Conservation (phyloP, 2,888 invertebrate genomes). For the Drosophila limbata region DNA sequence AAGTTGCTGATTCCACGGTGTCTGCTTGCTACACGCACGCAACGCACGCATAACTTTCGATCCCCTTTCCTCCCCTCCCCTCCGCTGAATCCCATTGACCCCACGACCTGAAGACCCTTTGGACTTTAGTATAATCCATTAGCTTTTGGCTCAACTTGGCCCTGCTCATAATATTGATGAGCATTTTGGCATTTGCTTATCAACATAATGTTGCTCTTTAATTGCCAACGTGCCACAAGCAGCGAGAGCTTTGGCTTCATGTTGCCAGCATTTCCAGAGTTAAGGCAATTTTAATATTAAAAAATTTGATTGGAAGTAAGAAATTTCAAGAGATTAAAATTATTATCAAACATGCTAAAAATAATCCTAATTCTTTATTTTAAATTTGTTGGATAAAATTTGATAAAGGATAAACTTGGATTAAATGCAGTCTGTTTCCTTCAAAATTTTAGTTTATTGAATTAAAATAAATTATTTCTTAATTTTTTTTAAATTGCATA, state of each 20-base stretch:
- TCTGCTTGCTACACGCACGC: conserved; percentile 41
- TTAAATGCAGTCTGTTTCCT: no score
- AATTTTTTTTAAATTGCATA: no score
- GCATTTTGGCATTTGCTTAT: conserved; percentile 16
- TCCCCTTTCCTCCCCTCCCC: background rate
- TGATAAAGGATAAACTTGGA: no score
- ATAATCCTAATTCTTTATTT: no score
- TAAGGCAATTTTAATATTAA: background rate
- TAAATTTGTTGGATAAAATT: no score
- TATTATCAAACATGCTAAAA: no score
- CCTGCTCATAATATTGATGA: conserved; percentile 47
- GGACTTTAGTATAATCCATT: conserved; percentile 53
- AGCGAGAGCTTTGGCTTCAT: background rate
- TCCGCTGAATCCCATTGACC: background rate
- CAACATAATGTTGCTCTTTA: conserved; percentile 25
- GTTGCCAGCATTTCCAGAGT: background rate
- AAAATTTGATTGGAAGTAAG: no score
- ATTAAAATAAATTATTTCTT: no score
- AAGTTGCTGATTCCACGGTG: conserved; percentile 5
- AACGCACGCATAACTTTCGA: conserved; percentile 47
- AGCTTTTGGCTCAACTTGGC: conserved; percentile 42
- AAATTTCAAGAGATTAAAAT: no score
- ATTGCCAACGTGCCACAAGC: conserved; percentile 18
- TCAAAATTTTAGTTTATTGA: no score
- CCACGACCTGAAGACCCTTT: background rate